phyloP scores from a whole-genome alignment of 2,888 invertebrate genomes.

The Ceratothoa steindachneri region DNA sequence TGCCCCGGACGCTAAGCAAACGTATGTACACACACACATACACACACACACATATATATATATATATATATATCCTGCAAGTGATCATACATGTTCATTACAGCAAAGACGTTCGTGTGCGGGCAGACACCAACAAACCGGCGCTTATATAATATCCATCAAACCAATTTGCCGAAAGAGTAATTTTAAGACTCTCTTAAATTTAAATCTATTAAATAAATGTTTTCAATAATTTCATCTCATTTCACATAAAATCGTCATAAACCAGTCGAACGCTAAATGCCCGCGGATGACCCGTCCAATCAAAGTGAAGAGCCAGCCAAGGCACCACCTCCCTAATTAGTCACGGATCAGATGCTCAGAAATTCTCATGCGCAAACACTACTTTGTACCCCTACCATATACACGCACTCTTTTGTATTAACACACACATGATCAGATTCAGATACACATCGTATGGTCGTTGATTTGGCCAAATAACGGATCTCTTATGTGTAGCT shows the following conservation, averaged over 20 bases:
- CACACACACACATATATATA: conserved; percentile 14
- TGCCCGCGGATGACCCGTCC: background rate
- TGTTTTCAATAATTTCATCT: background rate
- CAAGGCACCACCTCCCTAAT: background rate
- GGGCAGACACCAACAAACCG: too few relatives aligned
- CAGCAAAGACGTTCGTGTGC: too few relatives aligned
- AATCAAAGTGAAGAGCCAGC: background rate
- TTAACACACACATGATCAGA: too few relatives aligned
- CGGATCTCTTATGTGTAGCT: too few relatives aligned
- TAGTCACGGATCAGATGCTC: background rate
- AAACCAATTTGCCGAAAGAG: too few relatives aligned
- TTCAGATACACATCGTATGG: too few relatives aligned
- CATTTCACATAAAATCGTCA: background rate
- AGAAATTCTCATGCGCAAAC: too few relatives aligned
- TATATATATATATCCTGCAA: conserved; percentile 1
- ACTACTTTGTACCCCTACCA: too few relatives aligned
- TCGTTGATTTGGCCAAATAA: too few relatives aligned
- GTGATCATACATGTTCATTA: too few relatives aligned
- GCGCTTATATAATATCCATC: too few relatives aligned
- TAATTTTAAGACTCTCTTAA: background rate
- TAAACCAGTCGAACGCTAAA: background rate
- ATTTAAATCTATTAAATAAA: background rate
- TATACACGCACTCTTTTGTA: too few relatives aligned
- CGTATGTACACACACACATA: conserved; percentile 1
- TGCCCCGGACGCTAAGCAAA: background rate